A percentile compares a stretch with the other conserved stretches of the same genome.
These are phyloP conservation scores for Sphinx pinastri DNA, from an alignment of 2,888 invertebrate genomes.

Conservation along the genomic window DNA sequence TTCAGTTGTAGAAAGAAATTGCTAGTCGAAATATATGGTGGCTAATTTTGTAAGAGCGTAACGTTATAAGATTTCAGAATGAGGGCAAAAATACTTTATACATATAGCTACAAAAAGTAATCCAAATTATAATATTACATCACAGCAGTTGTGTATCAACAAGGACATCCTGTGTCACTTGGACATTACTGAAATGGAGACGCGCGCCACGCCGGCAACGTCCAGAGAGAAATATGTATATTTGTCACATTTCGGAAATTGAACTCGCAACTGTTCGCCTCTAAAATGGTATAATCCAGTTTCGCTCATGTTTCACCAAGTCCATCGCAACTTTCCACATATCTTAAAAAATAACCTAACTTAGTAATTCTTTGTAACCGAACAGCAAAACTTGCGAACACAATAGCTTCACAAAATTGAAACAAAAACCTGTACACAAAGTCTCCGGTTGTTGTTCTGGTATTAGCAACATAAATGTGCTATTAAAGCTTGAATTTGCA, in stretches of 20 bases:
- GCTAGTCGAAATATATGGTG: not conserved
- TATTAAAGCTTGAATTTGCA: conserved; percentile 43
- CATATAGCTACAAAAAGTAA: not conserved
- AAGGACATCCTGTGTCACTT: conserved; percentile 6
- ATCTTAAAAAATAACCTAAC: not conserved
- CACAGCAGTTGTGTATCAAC: not conserved
- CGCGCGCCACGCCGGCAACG: not conserved
- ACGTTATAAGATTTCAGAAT: not conserved
- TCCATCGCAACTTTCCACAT: conserved; percentile 14
- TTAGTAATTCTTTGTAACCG: conserved; percentile 4
- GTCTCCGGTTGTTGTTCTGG: not conserved
- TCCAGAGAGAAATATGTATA: conserved; percentile 20
- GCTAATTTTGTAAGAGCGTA: not conserved
- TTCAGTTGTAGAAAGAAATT: too few species aligned
- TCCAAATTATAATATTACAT: not conserved
- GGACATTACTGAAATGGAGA: conserved; percentile 1
- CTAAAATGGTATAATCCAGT: conserved; percentile 12
- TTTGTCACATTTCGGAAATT: conserved; percentile 25
- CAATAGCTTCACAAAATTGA: conserved; percentile 8
- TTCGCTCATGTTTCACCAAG: conserved; percentile 14
- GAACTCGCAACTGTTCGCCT: conserved; percentile 14
- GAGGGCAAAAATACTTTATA: not conserved
- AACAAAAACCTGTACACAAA: not conserved
- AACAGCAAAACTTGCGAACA: not conserved
- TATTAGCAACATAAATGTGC: conserved; percentile 19